phyloP scores from a whole-genome alignment of 1,140 invertebrate species.

The Leptinotarsa texana region DNA sequence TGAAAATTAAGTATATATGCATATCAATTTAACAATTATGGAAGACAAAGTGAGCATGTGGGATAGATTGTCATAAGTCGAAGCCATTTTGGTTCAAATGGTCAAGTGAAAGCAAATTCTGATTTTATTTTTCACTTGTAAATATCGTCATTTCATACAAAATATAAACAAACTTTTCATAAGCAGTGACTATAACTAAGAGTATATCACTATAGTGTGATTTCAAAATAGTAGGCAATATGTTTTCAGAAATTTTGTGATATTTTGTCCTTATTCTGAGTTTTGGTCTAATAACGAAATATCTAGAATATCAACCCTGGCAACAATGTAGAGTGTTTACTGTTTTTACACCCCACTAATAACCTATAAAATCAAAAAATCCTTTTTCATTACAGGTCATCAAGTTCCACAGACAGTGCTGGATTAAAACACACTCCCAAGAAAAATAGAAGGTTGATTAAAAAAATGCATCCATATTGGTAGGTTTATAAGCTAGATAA shows the following conservation, averaged over 20 bases:
- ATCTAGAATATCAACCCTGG: too few relatives aligned
- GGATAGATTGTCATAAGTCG: neutral
- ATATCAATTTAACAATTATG: neutral
- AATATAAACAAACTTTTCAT: neutral
- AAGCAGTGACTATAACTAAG: neutral
- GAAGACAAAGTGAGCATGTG: neutral
- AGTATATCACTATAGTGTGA: neutral
- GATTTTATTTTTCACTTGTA: neutral
- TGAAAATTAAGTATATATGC: neutral
- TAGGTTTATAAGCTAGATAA: neutral
- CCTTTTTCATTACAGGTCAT: neutral
- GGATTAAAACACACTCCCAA: conserved; percentile 2
- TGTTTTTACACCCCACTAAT: neutral
- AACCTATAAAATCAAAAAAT: conserved; percentile 1
- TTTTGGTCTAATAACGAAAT: too few relatives aligned
- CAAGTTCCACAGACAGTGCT: conserved; percentile 2
- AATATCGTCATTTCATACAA: neutral
- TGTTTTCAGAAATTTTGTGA: too few relatives aligned
- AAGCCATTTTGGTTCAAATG: neutral
- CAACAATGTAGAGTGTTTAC: too few relatives aligned
- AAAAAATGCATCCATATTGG: neutral
- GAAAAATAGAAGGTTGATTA: conserved; percentile 4
- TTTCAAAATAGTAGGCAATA: too few relatives aligned
- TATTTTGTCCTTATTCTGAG: too few relatives aligned
- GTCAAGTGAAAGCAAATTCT: neutral